Percentiles rank a stretch among this genome's conserved stretches.
Evolutionary conservation across 2,888 invertebrate species (phyloP).

Genomic region (Chydorus sphaericus): DNA sequence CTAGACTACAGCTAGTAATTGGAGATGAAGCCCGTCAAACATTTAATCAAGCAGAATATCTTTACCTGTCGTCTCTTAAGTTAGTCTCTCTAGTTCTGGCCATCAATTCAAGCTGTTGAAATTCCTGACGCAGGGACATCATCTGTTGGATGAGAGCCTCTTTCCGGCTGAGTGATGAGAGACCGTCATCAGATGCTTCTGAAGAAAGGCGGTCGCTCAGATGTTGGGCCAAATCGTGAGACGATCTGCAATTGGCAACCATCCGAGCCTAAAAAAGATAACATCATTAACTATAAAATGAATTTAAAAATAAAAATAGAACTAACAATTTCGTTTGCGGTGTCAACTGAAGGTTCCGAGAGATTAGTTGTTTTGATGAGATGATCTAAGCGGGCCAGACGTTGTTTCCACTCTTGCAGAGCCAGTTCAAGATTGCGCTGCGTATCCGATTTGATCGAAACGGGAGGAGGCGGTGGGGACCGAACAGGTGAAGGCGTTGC

Average conservation of each 20-base stretch:
- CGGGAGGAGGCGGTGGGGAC: not conserved
- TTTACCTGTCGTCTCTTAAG: constrained; percentile 2
- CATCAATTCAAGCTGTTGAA: constrained; percentile 9
- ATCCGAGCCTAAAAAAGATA: constrained; percentile 1
- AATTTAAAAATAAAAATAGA: not conserved
- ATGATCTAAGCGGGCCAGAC: constrained; percentile 5
- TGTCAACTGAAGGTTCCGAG: not conserved
- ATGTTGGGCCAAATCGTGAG: constrained; percentile 7
- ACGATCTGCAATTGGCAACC: constrained; percentile 10
- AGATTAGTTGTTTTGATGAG: not conserved
- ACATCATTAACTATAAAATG: not conserved
- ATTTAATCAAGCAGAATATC: not conserved
- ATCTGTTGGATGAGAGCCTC: not conserved
- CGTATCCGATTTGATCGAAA: constrained; percentile 4
- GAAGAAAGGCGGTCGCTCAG: not conserved
- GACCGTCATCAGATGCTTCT: not conserved
- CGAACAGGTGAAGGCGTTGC: not conserved
- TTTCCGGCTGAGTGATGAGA: too few species aligned
- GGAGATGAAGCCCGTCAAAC: not conserved
- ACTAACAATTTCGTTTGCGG: not conserved
- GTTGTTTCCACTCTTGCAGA: constrained; percentile 8
- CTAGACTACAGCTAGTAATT: not conserved
- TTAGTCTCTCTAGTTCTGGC: constrained; percentile 1
- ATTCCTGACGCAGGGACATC: not conserved
- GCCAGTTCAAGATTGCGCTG: constrained; percentile 9